Evolutionary conservation across 2,888 invertebrate species (phyloP).

Genomic region (Macrosiphum euphorbiae): DNA sequence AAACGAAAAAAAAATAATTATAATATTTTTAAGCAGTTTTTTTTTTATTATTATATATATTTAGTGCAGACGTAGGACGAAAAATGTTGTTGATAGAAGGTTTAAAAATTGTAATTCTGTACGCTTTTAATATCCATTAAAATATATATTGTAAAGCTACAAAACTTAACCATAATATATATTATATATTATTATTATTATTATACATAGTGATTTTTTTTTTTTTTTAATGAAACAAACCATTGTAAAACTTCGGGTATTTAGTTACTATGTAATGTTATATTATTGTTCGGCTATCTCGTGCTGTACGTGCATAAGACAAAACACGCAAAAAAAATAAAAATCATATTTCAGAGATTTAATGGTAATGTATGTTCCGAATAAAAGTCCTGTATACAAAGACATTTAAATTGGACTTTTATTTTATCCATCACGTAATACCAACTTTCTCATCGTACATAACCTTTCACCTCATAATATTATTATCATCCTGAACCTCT

Average conservation of each 20-base stretch:
- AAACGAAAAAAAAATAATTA: conserved; percentile 51
- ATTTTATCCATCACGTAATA: conserved; percentile 38
- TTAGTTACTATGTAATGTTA: conserved; percentile 62
- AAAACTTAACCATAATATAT: conserved; percentile 29
- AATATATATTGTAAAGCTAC: conserved; percentile 49
- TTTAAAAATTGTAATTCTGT: conserved; percentile 52
- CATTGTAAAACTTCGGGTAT: conserved; percentile 64
- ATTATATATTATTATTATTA: conserved; percentile 1
- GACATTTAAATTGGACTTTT: conserved; percentile 61
- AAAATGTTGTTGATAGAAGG: conserved; percentile 53
- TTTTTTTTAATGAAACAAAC: conserved; percentile 38
- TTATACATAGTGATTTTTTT: conserved; percentile 48
- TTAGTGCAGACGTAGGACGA: conserved; percentile 59
- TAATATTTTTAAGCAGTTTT: conserved; percentile 56
- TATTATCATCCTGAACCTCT: background rate
- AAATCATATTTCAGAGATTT: conserved; percentile 64
- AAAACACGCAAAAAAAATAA: conserved; percentile 58
- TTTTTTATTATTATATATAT: conserved; percentile 29
- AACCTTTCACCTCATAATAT: background rate
- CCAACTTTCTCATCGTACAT: conserved; percentile 16
- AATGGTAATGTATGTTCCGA: conserved; percentile 65
- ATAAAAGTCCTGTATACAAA: conserved; percentile 65
- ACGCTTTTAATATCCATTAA: conserved; percentile 63
- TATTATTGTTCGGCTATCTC: conserved; percentile 58
- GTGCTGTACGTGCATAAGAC: conserved; percentile 40